Evolutionary conservation across 2,888 invertebrate species (phyloP), one percentile per base, ranked within the genome.

Genomic region (Argyresthia goedartella): DNA sequence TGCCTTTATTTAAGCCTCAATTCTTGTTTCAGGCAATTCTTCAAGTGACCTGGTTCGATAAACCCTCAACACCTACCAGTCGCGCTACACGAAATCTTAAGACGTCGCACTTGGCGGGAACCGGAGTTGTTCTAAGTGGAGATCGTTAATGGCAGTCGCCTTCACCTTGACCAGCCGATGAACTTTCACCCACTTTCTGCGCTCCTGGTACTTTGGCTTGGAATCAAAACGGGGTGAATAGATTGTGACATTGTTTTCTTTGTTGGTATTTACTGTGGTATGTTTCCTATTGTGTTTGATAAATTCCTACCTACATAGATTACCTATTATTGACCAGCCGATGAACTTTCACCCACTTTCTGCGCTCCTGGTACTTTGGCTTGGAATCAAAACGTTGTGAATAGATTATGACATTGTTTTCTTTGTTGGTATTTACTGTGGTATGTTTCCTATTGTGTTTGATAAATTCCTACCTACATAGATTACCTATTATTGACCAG

Each of bases 161-260:
- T 76, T 81, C 81, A 84, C 85, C 85, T 84, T 85, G 85, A 84
- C 85, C 86, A 82, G 63, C 54, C 52, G 57, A 78, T 78, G 82
- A 81, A 82, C 78, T 73, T 77, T 72, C 74, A 75, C 77, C 79
- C 74, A 81, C 71, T 81, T 25, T 78, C 67, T 65, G 63, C 13
- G 60, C 62, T 58, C 68, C 68, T 68, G 66, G 69, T 67, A 65
- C 49, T 9, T 49, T 46, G 53, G 34, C 35, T 45, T 25, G 42
- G 13, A 15, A 45, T 52, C 44, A 25, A 25, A 35, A 49, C 41
- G 39, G 16, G 41, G 49, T 9, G 39, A n/a, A 11, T 39, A 8
- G n/a, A 8, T 39, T 39, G 39, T 11, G 3, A 39, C n/a, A n/a
- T n/a, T n/a, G n/a, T n/a, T 39, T 39, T 8, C 39, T 39, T 36